Conservation (phyloP, 2,888 invertebrate species). For the Seira sanloemensis region DNA sequence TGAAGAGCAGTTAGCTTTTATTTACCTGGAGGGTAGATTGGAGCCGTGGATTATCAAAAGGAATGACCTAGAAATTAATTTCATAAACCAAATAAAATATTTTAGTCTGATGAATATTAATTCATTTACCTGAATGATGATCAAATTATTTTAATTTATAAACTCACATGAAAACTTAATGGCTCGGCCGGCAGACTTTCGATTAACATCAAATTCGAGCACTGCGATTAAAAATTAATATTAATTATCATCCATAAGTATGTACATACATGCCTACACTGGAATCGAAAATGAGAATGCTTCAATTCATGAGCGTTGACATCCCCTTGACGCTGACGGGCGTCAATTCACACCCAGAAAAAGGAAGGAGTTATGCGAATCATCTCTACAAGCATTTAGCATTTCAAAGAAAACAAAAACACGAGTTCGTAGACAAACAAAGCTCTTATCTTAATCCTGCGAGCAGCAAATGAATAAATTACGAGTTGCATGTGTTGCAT, state of each 20-base stretch:
- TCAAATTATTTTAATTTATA: no score
- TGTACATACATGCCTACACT: no score
- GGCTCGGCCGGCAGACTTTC: slow-evolving; percentile 96
- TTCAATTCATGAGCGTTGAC: no score
- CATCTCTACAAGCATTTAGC: no score
- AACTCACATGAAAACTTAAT: slow-evolving; percentile 95
- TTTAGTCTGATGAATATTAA: no score
- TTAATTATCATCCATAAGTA: no score
- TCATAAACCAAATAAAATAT: no score
- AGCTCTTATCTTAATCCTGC: background rate
- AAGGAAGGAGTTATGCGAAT: slow-evolving; percentile 13
- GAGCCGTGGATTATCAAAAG: slow-evolving; percentile 94
- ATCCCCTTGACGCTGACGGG: no score
- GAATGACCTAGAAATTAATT: no score
- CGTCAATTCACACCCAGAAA: slow-evolving; percentile 51
- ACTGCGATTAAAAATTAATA: slow-evolving; percentile 79
- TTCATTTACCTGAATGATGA: no score
- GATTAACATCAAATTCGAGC: slow-evolving; percentile 97
- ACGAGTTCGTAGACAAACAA: background rate
- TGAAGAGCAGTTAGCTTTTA: background rate
- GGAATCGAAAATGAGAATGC: no score
- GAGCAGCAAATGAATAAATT: slow-evolving; percentile 41
- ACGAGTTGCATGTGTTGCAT: slow-evolving; percentile 8
- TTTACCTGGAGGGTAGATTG: slow-evolving; percentile 90
- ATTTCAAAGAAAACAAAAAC: background rate